Percentiles rank a stretch among this genome's conserved stretches.
These are phyloP conservation scores for Apus apus DNA, from an alignment of 2,113 vertebrate species.

Conservation along the genomic window DNA sequence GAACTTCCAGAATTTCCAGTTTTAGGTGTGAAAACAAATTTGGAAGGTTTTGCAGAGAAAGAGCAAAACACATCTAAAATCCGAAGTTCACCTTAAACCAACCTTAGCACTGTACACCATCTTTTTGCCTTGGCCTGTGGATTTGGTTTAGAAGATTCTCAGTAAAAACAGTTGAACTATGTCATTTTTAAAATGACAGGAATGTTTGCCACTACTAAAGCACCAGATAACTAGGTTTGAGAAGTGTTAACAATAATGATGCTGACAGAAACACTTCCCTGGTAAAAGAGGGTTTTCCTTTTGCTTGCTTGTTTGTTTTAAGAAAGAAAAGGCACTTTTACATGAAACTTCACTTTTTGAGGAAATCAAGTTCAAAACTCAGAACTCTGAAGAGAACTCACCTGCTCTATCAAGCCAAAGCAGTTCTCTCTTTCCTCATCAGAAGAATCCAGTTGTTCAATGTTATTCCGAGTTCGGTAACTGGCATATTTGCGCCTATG, in stretches of 20 bases:
- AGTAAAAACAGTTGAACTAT: neutral
- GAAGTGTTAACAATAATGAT: neutral
- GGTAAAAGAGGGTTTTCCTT: neutral
- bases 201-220: neutral
- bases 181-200: neutral
- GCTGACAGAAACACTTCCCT: neutral
- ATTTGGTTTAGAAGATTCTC: neutral
- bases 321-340: neutral
- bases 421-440: conserved; percentile 89
- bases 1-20: neutral
- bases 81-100: neutral
- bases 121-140: neutral
- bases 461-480: conserved; percentile 67
- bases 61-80: neutral
- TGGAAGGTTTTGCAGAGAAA: neutral
- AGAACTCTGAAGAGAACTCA: neutral
- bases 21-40: neutral
- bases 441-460: conserved; percentile 80
- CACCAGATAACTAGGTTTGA: neutral
- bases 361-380: neutral
- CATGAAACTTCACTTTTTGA: neutral
- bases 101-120: rapidly evolving
- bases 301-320: neutral
- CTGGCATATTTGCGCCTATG: conserved; percentile 72
- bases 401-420: conserved; percentile 76